Evolutionary conservation across 1,140 invertebrate species (phyloP), one percentile per base, ranked within the genome.

Genomic region (Brachionus angularis): DNA sequence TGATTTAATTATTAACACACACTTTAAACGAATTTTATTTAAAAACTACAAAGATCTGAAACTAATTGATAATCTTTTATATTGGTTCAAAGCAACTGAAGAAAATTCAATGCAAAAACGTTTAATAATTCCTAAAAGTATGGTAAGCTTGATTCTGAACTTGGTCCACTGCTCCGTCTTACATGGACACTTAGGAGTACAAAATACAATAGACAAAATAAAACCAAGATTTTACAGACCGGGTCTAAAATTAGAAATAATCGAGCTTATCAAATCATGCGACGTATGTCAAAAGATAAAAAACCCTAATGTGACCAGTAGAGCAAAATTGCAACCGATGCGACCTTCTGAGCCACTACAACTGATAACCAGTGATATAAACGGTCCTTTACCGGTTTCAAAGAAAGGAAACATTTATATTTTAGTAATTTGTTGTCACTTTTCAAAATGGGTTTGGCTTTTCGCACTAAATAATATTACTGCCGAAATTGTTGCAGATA

Each of bases 401-500:
- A 44, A 72, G 18, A 31, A 25, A 1, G 58, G 74, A n/a, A 74
- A 76, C 55, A 75, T 73, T 71, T 80, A 79, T 73, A 75, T 81
- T 8, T 39, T 81, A 4, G 77, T 79, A 3, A 52, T 78, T 10
- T 64, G 73, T 44, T 77, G 80, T 71, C 62, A 74, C 72, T 83
- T 83, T 69, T 81, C 75, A 2, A 83, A 79, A 67, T 83, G 76
- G 75, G 64, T n/a, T n/a, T n/a, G n/a, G n/a, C n/a, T n/a, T n/a
- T n/a, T n/a, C n/a, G n/a, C n/a, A n/a, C n/a, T n/a, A 12, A 18
- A 16, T 14, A 29, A 73, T 47, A 1, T 23, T 5, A 52, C 23
- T n/a, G 64, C 62, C 8, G 16, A 2, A 7, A 70, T 25, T 21
- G 42, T 72, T 2, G 72, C 72, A n/a, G 1, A 50, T 5, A 23